Evolutionary conservation across 1,140 invertebrate genomes (phyloP).

Genomic region (Zeugodacus cucurbitae): DNA sequence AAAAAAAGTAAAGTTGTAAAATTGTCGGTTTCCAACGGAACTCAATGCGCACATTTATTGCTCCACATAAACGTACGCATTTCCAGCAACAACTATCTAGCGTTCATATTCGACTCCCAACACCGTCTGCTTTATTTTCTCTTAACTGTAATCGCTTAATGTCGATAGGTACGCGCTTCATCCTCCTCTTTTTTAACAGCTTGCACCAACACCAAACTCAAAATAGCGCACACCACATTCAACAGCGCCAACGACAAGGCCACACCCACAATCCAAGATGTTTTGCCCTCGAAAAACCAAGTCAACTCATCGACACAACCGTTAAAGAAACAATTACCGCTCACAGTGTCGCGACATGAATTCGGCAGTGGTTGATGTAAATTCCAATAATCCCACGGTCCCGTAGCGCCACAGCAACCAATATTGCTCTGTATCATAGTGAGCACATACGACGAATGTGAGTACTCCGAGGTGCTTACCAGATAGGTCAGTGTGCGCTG

Average conservation of each 20-base stretch:
- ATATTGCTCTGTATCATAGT: slow-evolving; percentile 88
- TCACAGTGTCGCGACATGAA: slow-evolving; percentile 86
- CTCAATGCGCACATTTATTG: background rate
- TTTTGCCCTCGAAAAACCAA: slow-evolving; percentile 83
- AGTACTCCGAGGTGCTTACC: slow-evolving; percentile 72
- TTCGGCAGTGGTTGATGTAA: slow-evolving; percentile 80
- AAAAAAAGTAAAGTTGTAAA: slow-evolving; percentile 26
- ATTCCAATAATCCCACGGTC: slow-evolving; percentile 81
- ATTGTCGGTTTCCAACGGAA: slow-evolving; percentile 35
- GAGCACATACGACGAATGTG: slow-evolving; percentile 75
- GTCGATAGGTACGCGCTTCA: slow-evolving; percentile 68
- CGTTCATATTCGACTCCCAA: slow-evolving; percentile 17
- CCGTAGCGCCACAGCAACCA: slow-evolving; percentile 86
- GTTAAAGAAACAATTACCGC: slow-evolving; percentile 87
- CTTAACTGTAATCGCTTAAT: slow-evolving; percentile 44
- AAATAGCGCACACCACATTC: slow-evolving; percentile 76
- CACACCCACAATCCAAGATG: slow-evolving; percentile 85
- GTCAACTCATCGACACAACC: slow-evolving; percentile 87
- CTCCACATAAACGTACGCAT: background rate
- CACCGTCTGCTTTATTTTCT: background rate
- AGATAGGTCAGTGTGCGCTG: slow-evolving; percentile 75
- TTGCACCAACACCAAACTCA: slow-evolving; percentile 75
- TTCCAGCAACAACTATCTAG: background rate
- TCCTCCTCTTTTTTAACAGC: slow-evolving; percentile 80
- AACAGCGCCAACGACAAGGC: slow-evolving; percentile 78